Evolutionary conservation across 2,888 invertebrate genomes (phyloP).

Genomic region (Ophion costatus): DNA sequence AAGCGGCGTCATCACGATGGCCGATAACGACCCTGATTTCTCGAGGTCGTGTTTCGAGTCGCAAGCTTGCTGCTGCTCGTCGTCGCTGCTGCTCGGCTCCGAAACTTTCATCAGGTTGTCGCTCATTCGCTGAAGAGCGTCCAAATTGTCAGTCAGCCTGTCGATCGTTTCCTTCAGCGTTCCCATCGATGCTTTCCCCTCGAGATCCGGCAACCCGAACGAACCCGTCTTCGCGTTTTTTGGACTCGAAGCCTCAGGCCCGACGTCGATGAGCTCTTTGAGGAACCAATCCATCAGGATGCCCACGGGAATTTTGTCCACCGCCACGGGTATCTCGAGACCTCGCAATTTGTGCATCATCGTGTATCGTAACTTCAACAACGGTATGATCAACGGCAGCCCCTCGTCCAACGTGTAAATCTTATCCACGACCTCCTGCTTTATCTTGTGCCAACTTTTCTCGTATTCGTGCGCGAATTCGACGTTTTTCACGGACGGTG

Average conservation of each 20-base stretch:
- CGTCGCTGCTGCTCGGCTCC: background rate
- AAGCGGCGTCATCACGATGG: background rate
- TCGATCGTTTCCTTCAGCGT: background rate
- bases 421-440: constrained; percentile 75
- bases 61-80: background rate
- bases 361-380: constrained; percentile 71
- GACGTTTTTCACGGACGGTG: constrained; percentile 1
- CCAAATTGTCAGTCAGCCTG: background rate
- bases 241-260: constrained; percentile 1
- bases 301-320: constrained; percentile 58
- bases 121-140: background rate
- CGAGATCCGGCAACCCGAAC: background rate
- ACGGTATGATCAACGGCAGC: constrained; percentile 66
- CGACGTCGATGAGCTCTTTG: constrained; percentile 68
- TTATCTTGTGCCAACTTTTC: constrained; percentile 76
- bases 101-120: background rate
- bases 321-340: constrained; percentile 38
- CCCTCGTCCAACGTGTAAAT: constrained; percentile 72
- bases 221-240: background rate
- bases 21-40: background rate
- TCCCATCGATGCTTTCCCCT: background rate
- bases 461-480: constrained; percentile 67
- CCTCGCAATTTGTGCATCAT: constrained; percentile 72
- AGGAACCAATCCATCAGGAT: constrained; percentile 77
- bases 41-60: background rate